Base-by-base conservation (phyloP, 2,888 invertebrate genomes). In the Glyphotaelius pellucidus region DNA sequence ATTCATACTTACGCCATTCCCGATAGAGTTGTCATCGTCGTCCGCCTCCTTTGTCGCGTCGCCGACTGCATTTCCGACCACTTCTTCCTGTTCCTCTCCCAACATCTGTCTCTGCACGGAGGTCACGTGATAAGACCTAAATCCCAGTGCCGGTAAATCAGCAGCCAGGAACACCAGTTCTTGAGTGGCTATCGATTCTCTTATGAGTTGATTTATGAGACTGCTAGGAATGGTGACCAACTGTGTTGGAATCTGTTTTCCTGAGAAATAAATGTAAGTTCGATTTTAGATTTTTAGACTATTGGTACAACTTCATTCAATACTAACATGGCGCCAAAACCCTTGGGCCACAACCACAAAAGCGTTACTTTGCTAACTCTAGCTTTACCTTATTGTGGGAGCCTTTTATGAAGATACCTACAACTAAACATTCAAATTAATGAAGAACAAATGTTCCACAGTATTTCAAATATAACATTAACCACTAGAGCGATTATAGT, bases 91-190 rank as follows among this genome's bases (percentile, higher is more conserved):
- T 5, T 52, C 52, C 19, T 52, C 52, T 19, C 81, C 31, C 81
- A 15, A 25, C 4, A 42, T n/a, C 4, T 38, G 81, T 15, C 52
- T 52, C 19, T 15, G 15, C 5, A 19, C 52, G 3, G 86, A 30
- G 14, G 90, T 86, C 7, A 91, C 85, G 47, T 90, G 84, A 52
- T 86, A 92, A 9, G 97, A 96, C 94, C 97, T 97, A 94, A 97
- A 97, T 0, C 98, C 98, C 1, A 98, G 94, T 0, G 98, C 95
- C 0, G 98, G 97, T 2, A 98, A 94, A 4, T 97, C 94, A 5
- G 95, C 94, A 0, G 97, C 97, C n/a, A 96, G 94, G 94, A 99
- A 98, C 0, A 98, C 95, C 0, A 98, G 94, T 94, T 98, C 98
- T 94, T 96, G 96, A 0, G 95, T 96, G 0, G 98, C 98, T 3